phyloP scores from a whole-genome alignment of 2,888 invertebrate genomes.

The Ellobium chinense region DNA sequence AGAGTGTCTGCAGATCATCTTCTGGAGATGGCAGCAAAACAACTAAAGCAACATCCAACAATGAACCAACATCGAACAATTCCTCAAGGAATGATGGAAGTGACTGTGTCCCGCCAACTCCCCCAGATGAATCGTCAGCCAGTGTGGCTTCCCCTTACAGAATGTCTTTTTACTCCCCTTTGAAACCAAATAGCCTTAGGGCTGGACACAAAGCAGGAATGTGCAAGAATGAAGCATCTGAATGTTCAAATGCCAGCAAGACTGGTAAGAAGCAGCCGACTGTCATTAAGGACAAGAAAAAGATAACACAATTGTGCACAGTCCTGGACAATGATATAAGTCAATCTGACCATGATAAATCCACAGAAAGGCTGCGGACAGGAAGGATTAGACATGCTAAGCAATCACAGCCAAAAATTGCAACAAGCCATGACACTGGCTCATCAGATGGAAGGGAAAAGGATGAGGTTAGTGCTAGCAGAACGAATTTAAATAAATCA shows the following conservation, averaged over 20 bases:
- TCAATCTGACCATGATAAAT: too few relatives aligned
- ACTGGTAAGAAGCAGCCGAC: background rate
- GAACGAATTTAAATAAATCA: too few relatives aligned
- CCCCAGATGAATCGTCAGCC: constrained; percentile 61
- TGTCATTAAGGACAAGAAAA: constrained; percentile 26
- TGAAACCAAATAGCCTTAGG: background rate
- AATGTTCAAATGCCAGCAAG: background rate
- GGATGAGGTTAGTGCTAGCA: too few relatives aligned
- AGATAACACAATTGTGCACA: too few relatives aligned
- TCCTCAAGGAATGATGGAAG: constrained; percentile 55
- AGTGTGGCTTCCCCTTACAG: constrained; percentile 11
- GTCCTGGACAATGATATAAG: too few relatives aligned
- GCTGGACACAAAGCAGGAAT: background rate
- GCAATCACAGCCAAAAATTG: too few relatives aligned
- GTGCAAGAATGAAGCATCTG: background rate
- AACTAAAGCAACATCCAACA: too few relatives aligned
- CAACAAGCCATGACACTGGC: too few relatives aligned
- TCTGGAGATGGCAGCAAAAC: too few relatives aligned
- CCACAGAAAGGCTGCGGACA: too few relatives aligned
- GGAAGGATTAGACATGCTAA: too few relatives aligned
- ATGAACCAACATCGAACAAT: constrained; percentile 4
- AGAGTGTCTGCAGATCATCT: background rate
- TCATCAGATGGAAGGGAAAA: too few relatives aligned
- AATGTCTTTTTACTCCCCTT: constrained; percentile 28
- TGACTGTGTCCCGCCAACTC: constrained; percentile 75